Percentiles rank a stretch among this genome's conserved stretches.
These are phyloP conservation scores for Ceratoteleas bidentatus DNA, from an alignment of 1,140 invertebrate species.

Conservation along the genomic window DNA sequence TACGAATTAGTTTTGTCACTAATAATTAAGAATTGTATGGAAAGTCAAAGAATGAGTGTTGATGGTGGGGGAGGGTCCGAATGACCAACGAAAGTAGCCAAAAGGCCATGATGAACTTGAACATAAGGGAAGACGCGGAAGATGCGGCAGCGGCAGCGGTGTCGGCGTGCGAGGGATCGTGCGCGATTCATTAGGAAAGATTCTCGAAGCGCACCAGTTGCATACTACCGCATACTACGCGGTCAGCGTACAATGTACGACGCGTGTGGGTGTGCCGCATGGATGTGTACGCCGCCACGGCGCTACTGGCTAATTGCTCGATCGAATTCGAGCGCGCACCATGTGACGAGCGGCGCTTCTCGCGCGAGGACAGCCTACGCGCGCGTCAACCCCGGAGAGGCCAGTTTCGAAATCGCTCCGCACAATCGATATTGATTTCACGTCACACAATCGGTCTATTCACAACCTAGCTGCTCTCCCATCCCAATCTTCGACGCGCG, in stretches of 20 bases:
- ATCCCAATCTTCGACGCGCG: too few species aligned
- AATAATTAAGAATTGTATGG: too few species aligned
- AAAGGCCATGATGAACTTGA: slow-evolving; percentile 67
- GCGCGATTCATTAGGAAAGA: slow-evolving; percentile 68
- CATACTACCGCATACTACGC: slow-evolving; percentile 64
- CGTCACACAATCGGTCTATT: slow-evolving; percentile 6
- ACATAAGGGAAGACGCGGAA: slow-evolving; percentile 62
- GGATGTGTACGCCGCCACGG: slow-evolving; percentile 54
- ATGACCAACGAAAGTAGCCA: too few species aligned
- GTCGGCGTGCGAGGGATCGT: slow-evolving; percentile 61
- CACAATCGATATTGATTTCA: slow-evolving; percentile 32
- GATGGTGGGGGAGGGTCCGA: too few species aligned
- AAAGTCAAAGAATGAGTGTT: too few species aligned
- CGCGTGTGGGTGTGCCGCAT: slow-evolving; percentile 53
- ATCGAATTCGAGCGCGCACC: slow-evolving; percentile 58
- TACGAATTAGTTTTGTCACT: too few species aligned
- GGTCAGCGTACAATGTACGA: slow-evolving; percentile 62
- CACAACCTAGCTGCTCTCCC: too few species aligned
- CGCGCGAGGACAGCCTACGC: slow-evolving; percentile 31
- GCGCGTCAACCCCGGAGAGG: slow-evolving; percentile 14
- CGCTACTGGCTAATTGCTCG: slow-evolving; percentile 63
- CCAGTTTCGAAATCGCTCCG: slow-evolving; percentile 14
- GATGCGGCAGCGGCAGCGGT: slow-evolving; percentile 36
- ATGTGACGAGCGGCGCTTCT: slow-evolving; percentile 44
- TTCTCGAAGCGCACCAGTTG: slow-evolving; percentile 64